These are phyloP conservation scores for Zaprionus obscuricornis DNA, from an alignment of 2,888 invertebrate genomes.

Conservation along the genomic window DNA sequence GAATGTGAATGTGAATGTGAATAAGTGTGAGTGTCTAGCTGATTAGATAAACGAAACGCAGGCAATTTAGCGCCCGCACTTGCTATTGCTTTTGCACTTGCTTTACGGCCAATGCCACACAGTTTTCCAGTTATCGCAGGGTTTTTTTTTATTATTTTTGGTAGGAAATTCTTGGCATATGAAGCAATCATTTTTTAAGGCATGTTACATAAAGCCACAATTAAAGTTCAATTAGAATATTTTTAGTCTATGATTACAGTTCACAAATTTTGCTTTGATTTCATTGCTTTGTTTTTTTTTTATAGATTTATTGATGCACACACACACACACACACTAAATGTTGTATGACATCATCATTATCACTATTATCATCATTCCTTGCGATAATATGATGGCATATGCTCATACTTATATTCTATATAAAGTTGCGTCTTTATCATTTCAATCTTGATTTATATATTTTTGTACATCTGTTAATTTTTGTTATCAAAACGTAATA, in stretches of 20 bases:
- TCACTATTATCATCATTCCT: slow-evolving; percentile 24
- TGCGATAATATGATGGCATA: slow-evolving; percentile 20
- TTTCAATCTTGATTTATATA: slow-evolving; percentile 54
- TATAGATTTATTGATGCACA: slow-evolving; percentile 14
- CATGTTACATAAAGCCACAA: slow-evolving; percentile 56
- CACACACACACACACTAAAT: no score
- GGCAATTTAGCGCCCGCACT: slow-evolving; percentile 42
- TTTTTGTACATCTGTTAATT: slow-evolving; percentile 4
- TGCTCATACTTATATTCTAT: slow-evolving; percentile 9
- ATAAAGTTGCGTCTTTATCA: slow-evolving; percentile 36
- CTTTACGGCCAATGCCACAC: slow-evolving; percentile 39
- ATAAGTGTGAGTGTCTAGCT: no score
- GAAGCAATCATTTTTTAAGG: slow-evolving; percentile 62
- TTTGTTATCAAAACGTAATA: slow-evolving; percentile 21
- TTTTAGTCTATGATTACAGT: slow-evolving; percentile 43
- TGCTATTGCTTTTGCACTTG: slow-evolving; percentile 49
- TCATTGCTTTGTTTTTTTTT: slow-evolving; percentile 1
- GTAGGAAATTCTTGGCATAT: slow-evolving; percentile 62
- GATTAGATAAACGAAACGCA: slow-evolving; percentile 68
- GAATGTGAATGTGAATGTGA: slow-evolving; percentile 24
- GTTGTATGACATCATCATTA: slow-evolving; percentile 59
- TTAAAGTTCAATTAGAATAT: slow-evolving; percentile 31
- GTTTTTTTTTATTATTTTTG: no score
- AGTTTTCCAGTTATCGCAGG: slow-evolving; percentile 51
- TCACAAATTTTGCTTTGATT: not conserved